Conservation (phyloP, 1,140 invertebrate species). For the Drosophila kanapiae region DNA sequence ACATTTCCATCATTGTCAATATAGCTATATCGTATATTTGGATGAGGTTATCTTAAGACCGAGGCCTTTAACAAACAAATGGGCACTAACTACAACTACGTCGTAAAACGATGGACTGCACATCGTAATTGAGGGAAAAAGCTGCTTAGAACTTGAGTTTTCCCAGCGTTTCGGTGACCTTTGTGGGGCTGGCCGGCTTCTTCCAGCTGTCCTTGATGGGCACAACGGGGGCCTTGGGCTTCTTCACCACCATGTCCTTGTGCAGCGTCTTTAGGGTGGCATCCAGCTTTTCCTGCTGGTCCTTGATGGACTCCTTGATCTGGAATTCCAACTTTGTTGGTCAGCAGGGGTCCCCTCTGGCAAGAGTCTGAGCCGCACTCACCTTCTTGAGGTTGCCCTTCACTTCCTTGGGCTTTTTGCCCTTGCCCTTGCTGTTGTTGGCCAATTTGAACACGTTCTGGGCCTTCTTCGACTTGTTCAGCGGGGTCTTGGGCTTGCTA, state of each 20-base stretch:
- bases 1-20: constrained; percentile 20
- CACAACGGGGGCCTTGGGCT: constrained; percentile 60
- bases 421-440: constrained; percentile 68
- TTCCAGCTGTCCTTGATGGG: constrained; percentile 72
- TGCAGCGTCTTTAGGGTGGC: constrained; percentile 75
- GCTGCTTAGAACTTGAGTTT: constrained; percentile 77
- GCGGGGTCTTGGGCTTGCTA: constrained; percentile 56
- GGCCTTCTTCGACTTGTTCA: constrained; percentile 78
- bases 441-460: constrained; percentile 81
- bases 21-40: constrained; percentile 64
- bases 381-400: constrained; percentile 84
- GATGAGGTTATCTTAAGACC: constrained; percentile 34
- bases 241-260: constrained; percentile 82
- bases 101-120: constrained; percentile 10
- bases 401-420: constrained; percentile 83
- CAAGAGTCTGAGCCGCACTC: neutral
- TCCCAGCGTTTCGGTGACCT: constrained; percentile 71
- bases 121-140: neutral
- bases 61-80: constrained; percentile 30
- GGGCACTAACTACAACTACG: constrained; percentile 47
- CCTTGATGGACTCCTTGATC: constrained; percentile 79
- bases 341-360: neutral
- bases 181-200: constrained; percentile 69
- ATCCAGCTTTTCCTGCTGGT: constrained; percentile 81
- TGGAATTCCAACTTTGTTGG: constrained; percentile 22